These are phyloP conservation scores for Drosophila nannoptera DNA, from an alignment of 1,140 invertebrate genomes.

Conservation along the genomic window DNA sequence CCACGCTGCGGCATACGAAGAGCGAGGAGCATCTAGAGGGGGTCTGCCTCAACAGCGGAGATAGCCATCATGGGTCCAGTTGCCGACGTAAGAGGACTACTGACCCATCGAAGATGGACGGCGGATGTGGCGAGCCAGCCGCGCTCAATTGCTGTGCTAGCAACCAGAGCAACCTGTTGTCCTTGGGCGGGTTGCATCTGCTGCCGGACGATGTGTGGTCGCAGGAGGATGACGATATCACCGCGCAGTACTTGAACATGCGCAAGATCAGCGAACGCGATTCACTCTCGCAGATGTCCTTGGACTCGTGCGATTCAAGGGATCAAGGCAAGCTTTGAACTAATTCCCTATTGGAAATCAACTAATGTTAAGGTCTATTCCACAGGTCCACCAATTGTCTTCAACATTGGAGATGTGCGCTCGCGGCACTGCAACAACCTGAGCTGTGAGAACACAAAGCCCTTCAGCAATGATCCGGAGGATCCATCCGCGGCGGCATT, in stretches of 20 bases:
- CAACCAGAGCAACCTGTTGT: conserved; percentile 23
- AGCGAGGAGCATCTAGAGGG: conserved; percentile 88
- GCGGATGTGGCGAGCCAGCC: conserved; percentile 39
- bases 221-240: conserved; percentile 96
- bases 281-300: conserved; percentile 93
- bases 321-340: conserved; percentile 82
- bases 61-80: conserved; percentile 61
- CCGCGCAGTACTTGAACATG: conserved; percentile 80
- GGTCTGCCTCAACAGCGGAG: conserved; percentile 62
- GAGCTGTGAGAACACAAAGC: conserved; percentile 86
- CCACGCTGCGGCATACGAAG: conserved; percentile 91
- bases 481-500: conserved; percentile 99
- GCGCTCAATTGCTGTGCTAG: conserved; percentile 10
- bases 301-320: conserved; percentile 93
- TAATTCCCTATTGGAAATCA: background rate
- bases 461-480: conserved; percentile 94
- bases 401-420: conserved; percentile 95
- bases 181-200: conserved; percentile 64
- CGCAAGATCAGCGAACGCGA: conserved; percentile 86
- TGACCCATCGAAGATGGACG: conserved; percentile 16
- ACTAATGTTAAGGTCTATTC: background rate
- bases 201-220: conserved; percentile 85
- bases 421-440: conserved; percentile 92
- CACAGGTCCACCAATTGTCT: conserved; percentile 82
- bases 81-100: conserved; percentile 56